A percentile compares a stretch with the other conserved stretches of the same genome.
phyloP scores from a whole-genome alignment of 2,888 invertebrate genomes.

The Tipula confusa region DNA sequence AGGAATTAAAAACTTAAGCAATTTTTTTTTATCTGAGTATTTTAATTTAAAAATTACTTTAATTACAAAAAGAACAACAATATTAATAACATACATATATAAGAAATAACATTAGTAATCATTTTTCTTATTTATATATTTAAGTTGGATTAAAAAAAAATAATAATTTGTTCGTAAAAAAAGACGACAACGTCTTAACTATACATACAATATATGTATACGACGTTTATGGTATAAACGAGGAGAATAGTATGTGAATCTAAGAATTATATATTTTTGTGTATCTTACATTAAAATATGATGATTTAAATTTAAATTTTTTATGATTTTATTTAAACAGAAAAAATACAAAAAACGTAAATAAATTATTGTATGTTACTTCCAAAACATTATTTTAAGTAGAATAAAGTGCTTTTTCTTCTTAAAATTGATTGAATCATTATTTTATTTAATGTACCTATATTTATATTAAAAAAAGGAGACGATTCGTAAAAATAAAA shows the following conservation, averaged over 20 bases:
- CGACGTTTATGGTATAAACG: not conserved
- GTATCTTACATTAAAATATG: conserved; percentile 15
- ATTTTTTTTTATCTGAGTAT: too few species aligned
- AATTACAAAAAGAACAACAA: not conserved
- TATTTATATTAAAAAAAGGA: not conserved
- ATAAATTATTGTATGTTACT: not conserved
- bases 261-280: not conserved
- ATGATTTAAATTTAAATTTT: not conserved
- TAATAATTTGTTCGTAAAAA: not conserved
- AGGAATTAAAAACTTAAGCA: not conserved
- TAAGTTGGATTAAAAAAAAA: conserved; percentile 25
- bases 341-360: not conserved
- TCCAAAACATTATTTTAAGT: not conserved
- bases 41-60: not conserved
- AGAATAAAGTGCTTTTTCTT: not conserved
- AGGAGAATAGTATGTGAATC: not conserved
- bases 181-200: not conserved
- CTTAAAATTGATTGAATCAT: not conserved
- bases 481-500: not conserved
- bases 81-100: not conserved
- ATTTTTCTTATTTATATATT: not conserved
- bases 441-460: not conserved
- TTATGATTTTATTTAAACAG: not conserved
- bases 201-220: not conserved
- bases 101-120: not conserved